phyloP scores from a whole-genome alignment of 1,140 invertebrate genomes.

The Vanessa tameamea region DNA sequence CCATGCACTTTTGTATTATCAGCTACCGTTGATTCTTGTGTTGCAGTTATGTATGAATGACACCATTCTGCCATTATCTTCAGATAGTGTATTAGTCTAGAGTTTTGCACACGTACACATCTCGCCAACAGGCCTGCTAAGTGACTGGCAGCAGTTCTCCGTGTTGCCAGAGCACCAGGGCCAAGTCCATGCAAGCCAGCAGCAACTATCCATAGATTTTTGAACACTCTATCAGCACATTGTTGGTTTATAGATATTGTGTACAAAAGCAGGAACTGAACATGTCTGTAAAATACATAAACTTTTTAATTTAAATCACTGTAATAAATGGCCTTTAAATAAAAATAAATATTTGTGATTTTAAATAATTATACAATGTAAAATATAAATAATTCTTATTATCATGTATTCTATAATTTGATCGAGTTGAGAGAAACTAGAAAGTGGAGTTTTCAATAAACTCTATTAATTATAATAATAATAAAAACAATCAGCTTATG shows the following conservation, averaged over 20 bases:
- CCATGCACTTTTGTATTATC: conserved; percentile 84
- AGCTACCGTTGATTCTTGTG: conserved; percentile 62
- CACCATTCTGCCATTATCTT: conserved; percentile 77
- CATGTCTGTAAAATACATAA: conserved; percentile 59
- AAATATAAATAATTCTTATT: no score
- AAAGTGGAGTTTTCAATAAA: no score
- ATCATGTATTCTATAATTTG: no score
- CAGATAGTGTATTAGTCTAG: conserved; percentile 65
- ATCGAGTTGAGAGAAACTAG: no score
- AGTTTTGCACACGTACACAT: conserved; percentile 65
- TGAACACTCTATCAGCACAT: conserved; percentile 67
- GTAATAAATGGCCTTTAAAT: background rate
- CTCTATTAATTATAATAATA: no score
- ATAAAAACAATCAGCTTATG: no score
- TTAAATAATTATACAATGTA: no score
- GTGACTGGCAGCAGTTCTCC: conserved; percentile 70
- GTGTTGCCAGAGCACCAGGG: conserved; percentile 66
- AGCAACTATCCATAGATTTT: conserved; percentile 64
- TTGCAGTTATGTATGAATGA: conserved; percentile 74
- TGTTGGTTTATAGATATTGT: conserved; percentile 75
- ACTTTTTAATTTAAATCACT: no score
- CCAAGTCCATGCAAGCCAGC: conserved; percentile 62
- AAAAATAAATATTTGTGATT: background rate
- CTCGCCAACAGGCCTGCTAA: conserved; percentile 71
- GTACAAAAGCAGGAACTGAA: conserved; percentile 77